phyloP scores from a whole-genome alignment of 2,888 invertebrate species.

The Colostygia pectinataria region DNA sequence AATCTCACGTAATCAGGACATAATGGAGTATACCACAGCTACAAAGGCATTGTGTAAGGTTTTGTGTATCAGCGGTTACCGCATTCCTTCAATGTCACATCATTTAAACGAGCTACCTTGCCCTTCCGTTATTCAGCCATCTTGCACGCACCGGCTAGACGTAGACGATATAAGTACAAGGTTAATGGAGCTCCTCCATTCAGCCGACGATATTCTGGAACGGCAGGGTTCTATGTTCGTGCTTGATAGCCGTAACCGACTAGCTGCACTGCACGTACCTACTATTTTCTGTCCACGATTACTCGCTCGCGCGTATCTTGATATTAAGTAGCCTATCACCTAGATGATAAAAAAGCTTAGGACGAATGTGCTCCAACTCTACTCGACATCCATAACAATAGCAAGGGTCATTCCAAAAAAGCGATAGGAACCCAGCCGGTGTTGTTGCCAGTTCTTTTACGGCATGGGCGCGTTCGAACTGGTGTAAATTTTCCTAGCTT shows the following conservation, averaged over 20 bases:
- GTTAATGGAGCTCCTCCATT: constrained; percentile 30
- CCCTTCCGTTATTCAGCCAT: constrained; percentile 48
- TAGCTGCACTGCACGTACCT: too few relatives aligned
- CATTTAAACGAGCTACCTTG: constrained; percentile 40
- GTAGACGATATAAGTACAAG: constrained; percentile 40
- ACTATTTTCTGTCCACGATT: background rate
- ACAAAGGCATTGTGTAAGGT: constrained; percentile 44
- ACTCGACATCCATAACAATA: too few relatives aligned
- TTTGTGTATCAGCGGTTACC: constrained; percentile 46
- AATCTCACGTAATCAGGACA: constrained; percentile 32
- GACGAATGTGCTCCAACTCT: too few relatives aligned
- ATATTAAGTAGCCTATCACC: too few relatives aligned
- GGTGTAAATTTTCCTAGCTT: too few relatives aligned
- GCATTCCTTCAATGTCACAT: constrained; percentile 51
- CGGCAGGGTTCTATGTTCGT: constrained; percentile 2
- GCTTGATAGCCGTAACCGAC: background rate
- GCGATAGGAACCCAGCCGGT: too few relatives aligned
- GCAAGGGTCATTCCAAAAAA: too few relatives aligned
- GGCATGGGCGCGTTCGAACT: too few relatives aligned
- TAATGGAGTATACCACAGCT: constrained; percentile 24
- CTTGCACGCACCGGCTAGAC: constrained; percentile 39
- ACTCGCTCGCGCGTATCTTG: constrained; percentile 1
- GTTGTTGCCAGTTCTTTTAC: too few relatives aligned
- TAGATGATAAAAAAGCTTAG: too few relatives aligned
- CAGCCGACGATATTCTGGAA: constrained; percentile 28